These are phyloP conservation scores for Herpailurus yagouaroundi DNA, from an alignment of 2,113 vertebrate species.

Conservation along the genomic window DNA sequence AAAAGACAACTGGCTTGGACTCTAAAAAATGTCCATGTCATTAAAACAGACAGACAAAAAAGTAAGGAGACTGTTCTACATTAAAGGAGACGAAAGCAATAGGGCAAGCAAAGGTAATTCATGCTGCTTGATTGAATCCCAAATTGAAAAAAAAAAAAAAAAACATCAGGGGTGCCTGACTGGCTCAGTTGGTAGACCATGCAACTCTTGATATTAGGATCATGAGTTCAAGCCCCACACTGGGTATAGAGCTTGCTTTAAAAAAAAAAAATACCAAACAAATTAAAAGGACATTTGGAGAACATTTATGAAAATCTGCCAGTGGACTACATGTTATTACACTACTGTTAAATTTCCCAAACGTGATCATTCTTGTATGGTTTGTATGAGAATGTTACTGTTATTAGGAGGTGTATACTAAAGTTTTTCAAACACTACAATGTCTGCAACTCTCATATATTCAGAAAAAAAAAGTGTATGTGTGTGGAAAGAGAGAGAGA, in stretches of 20 bases:
- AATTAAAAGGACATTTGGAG: background rate
- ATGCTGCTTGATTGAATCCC: background rate
- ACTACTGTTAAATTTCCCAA: constrained; percentile 26
- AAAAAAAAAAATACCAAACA: background rate
- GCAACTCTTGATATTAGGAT: background rate
- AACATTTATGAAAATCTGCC: constrained; percentile 29
- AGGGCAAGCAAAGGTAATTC: background rate
- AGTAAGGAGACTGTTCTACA: background rate
- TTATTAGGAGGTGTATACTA: background rate
- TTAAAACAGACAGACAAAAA: background rate
- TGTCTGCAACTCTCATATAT: background rate
- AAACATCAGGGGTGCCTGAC: background rate
- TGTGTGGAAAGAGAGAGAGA: background rate
- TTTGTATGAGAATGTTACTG: background rate
- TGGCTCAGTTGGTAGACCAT: background rate
- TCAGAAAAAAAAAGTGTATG: background rate
- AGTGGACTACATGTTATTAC: background rate
- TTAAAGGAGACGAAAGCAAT: constrained; percentile 13
- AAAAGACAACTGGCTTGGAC: background rate
- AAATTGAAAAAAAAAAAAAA: background rate
- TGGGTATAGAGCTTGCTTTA: background rate
- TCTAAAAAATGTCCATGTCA: background rate
- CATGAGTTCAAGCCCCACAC: background rate
- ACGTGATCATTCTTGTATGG: background rate
- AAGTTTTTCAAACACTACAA: background rate